phyloP scores from a whole-genome alignment of 2,797 vertebrate species.

The Platyrinchus mystaceus region DNA sequence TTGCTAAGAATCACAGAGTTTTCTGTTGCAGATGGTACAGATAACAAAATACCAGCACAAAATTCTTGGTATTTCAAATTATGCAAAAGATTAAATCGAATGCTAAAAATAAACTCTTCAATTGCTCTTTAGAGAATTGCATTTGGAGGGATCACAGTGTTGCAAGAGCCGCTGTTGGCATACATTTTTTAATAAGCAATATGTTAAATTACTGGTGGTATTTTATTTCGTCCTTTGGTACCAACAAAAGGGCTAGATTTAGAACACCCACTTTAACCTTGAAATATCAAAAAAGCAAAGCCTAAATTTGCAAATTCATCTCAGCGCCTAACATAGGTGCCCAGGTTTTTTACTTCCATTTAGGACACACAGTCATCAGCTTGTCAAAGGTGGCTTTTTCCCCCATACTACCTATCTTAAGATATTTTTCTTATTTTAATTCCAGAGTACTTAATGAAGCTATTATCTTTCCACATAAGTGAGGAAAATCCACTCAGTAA shows the following conservation, averaged over 20 bases:
- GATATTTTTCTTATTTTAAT: background rate
- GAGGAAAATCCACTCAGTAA: background rate
- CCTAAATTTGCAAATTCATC: background rate
- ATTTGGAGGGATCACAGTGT: background rate
- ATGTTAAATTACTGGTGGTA: background rate
- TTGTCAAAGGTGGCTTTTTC: background rate
- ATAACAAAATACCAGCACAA: background rate
- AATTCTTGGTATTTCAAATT: background rate
- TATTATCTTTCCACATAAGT: background rate
- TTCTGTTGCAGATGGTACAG: background rate
- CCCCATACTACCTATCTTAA: background rate
- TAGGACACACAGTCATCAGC: background rate
- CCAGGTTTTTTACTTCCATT: background rate
- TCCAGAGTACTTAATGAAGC: background rate
- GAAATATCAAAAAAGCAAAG: background rate
- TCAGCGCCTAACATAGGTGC: background rate
- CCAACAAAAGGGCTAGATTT: background rate
- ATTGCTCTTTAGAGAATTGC: background rate
- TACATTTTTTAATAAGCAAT: background rate
- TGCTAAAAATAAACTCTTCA: slow-evolving; percentile 6
- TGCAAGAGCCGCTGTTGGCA: slow-evolving; percentile 14
- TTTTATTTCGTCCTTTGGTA: background rate
- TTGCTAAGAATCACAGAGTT: background rate
- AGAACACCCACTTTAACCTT: background rate
- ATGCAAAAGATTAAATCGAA: background rate